A percentile compares a stretch with the other conserved stretches of the same genome.
Conservation (phyloP, 2,888 invertebrate species). For the Drosophila antonietae region DNA sequence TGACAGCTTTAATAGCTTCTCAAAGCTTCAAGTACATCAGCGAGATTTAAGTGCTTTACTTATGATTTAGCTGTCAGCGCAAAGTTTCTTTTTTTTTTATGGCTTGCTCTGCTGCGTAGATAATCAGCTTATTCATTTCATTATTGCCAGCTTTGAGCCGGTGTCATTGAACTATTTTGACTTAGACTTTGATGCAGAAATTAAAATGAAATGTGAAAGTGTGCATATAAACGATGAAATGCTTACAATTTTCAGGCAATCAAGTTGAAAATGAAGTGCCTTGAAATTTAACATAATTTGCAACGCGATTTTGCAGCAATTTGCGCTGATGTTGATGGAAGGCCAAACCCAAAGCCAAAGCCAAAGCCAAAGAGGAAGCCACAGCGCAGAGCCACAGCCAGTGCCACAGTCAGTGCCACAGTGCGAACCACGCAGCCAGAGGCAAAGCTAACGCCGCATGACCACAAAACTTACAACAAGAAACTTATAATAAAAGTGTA, state of each 20-base stretch:
- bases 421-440: constrained; percentile 11
- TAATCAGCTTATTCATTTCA: constrained; percentile 1
- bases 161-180: constrained; percentile 19
- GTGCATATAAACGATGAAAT: constrained; percentile 20
- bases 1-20: background rate
- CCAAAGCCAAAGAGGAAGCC: constrained; percentile 8
- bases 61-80: background rate
- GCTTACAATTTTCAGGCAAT: constrained; percentile 56
- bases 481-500: constrained; percentile 78
- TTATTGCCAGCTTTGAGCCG: background rate
- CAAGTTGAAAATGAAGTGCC: constrained; percentile 63
- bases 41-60: background rate
- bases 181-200: constrained; percentile 1
- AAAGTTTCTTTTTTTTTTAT: background rate
- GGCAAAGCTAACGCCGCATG: constrained; percentile 58
- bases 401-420: constrained; percentile 2
- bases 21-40: background rate
- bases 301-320: constrained; percentile 69
- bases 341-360: constrained; percentile 11
- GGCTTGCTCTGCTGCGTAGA: background rate
- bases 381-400: constrained; percentile 34
- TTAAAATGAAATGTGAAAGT: constrained; percentile 10
- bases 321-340: constrained; percentile 50
- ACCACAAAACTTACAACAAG: constrained; percentile 60
- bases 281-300: constrained; percentile 69